Evolutionary conservation across 2,888 invertebrate species (phyloP).

Genomic region (Thymelicus acteon): DNA sequence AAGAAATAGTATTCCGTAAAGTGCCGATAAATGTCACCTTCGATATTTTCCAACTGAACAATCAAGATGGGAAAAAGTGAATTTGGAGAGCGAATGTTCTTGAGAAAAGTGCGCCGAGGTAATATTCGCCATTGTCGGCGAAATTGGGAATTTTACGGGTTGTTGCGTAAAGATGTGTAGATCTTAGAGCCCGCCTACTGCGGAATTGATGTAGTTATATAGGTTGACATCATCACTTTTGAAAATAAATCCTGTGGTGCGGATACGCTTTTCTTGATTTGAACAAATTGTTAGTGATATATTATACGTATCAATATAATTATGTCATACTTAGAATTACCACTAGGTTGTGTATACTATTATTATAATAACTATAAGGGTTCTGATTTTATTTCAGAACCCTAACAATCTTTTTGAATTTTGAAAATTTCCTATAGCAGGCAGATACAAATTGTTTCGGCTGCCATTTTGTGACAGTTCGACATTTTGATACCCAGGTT

Average conservation of each 20-base stretch:
- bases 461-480: conserved; percentile 3
- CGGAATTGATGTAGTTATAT: conserved; percentile 35
- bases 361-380: no score
- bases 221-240: conserved; percentile 7
- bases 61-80: conserved; percentile 25
- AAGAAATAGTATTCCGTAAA: conserved; percentile 9
- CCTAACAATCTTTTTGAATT: background rate
- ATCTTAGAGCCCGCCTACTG: conserved; percentile 14
- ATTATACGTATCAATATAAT: no score
- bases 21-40: conserved; percentile 29
- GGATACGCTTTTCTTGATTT: background rate
- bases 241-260: background rate
- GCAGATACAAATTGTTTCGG: conserved; percentile 13
- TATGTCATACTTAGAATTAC: no score
- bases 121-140: conserved; percentile 57
- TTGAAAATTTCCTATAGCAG: background rate
- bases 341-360: no score
- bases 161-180: conserved; percentile 49
- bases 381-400: no score
- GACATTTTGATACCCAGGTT: conserved; percentile 18
- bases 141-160: conserved; percentile 68
- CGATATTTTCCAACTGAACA: conserved; percentile 31
- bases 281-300: background rate
- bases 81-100: conserved; percentile 39
- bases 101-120: conserved; percentile 30